phyloP scores from a whole-genome alignment of 2,888 invertebrate genomes.

The Hydraecia micacea region DNA sequence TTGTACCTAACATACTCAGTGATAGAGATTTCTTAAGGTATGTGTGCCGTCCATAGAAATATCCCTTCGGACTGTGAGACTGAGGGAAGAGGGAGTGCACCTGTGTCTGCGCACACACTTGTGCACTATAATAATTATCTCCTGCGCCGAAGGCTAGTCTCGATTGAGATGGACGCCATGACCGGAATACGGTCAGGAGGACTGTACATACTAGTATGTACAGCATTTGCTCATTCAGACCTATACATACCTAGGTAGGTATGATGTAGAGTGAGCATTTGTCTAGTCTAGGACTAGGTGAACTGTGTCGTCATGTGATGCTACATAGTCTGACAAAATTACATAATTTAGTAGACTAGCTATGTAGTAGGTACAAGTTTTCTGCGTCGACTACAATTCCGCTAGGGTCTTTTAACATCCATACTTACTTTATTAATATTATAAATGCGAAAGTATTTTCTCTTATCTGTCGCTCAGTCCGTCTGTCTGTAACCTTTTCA shows the following conservation, averaged over 20 bases:
- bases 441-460: not conserved
- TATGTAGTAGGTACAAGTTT: too few species aligned
- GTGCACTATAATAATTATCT: too few species aligned
- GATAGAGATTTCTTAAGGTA: not conserved
- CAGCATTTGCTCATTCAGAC: too few species aligned
- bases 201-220: not conserved
- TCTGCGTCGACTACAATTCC: not conserved
- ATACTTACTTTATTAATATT: not conserved
- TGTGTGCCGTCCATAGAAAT: not conserved
- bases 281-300: not conserved
- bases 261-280: slow-evolving; percentile 14
- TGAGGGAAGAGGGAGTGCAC: too few species aligned
- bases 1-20: too few species aligned
- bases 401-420: not conserved
- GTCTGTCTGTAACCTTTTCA: not conserved
- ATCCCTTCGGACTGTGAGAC: not conserved
- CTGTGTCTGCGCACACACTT: too few species aligned
- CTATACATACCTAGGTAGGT: too few species aligned
- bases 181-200: too few species aligned
- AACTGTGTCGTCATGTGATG: not conserved
- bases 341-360: not conserved
- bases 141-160: too few species aligned
- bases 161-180: too few species aligned
- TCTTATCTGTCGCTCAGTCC: too few species aligned
- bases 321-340: not conserved